A percentile compares a stretch with the other conserved stretches of the same genome.
These are phyloP conservation scores for Linurgus olivaceus DNA, from an alignment of 2,797 vertebrate genomes.

Conservation along the genomic window DNA sequence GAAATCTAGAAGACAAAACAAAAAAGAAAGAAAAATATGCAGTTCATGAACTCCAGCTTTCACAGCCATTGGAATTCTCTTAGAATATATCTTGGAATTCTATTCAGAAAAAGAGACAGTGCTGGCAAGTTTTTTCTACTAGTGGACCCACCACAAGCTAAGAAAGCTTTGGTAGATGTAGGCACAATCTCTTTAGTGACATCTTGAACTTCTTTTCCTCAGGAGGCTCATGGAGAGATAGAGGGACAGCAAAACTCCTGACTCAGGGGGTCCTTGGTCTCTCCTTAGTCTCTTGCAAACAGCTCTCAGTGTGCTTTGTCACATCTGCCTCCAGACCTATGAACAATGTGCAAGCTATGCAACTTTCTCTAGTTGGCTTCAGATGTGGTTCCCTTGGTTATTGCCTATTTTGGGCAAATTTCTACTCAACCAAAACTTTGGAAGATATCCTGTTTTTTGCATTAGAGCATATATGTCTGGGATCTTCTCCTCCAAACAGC, in stretches of 20 bases:
- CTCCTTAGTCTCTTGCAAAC: not conserved
- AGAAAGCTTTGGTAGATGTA: not conserved
- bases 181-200: not conserved
- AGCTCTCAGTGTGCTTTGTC: not conserved
- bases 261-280: not conserved
- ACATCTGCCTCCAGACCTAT: not conserved
- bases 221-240: not conserved
- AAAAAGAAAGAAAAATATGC: conserved; percentile 23
- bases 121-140: not conserved
- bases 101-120: not conserved
- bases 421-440: not conserved
- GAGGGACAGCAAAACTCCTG: not conserved
- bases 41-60: conserved; percentile 38
- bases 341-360: not conserved
- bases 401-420: conserved; percentile 15
- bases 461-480: not conserved
- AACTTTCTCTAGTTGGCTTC: not conserved
- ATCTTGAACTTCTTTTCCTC: not conserved
- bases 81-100: not conserved
- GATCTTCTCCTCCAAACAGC: not conserved
- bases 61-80: not conserved
- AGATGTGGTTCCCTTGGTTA: not conserved
- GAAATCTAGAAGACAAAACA: conserved; percentile 55
- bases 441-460: not conserved
- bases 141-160: not conserved